phyloP scores from a whole-genome alignment of 1,140 invertebrate genomes.

The Euglossa dilemma region DNA sequence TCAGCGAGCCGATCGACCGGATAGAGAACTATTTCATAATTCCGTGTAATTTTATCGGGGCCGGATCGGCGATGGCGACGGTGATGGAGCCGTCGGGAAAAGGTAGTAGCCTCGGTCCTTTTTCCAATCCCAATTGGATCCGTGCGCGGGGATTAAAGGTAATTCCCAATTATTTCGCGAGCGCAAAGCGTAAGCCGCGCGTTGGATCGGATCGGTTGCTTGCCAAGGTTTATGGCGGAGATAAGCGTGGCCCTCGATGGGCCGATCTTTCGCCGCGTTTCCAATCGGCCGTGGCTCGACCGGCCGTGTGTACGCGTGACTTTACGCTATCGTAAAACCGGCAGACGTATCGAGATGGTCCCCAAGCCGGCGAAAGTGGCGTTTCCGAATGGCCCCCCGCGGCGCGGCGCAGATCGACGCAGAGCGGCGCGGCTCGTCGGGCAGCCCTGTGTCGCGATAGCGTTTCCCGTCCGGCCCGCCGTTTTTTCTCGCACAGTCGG shows the following conservation, averaged over 20 bases:
- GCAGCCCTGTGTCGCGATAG: neutral
- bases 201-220: constrained; percentile 31
- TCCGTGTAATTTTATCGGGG: constrained; percentile 17
- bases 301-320: constrained; percentile 43
- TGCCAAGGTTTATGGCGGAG: constrained; percentile 48
- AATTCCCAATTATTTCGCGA: constrained; percentile 61
- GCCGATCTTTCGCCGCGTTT: constrained; percentile 52
- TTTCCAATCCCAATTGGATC: neutral
- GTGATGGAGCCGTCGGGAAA: neutral
- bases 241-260: constrained; percentile 47
- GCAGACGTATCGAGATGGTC: constrained; percentile 44
- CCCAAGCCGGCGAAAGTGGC: neutral
- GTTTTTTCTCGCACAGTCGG: neutral
- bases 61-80: neutral
- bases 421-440: too few species aligned
- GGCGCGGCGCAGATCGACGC: too few species aligned
- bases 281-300: constrained; percentile 22
- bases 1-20: neutral
- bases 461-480: neutral
- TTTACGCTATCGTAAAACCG: constrained; percentile 63
- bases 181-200: constrained; percentile 40
- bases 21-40: constrained; percentile 14
- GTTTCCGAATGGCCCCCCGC: neutral
- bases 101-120: neutral
- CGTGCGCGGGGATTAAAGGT: constrained; percentile 22